phyloP scores from a whole-genome alignment of 2,797 vertebrate genomes.

The Lycodopsis pacificus region DNA sequence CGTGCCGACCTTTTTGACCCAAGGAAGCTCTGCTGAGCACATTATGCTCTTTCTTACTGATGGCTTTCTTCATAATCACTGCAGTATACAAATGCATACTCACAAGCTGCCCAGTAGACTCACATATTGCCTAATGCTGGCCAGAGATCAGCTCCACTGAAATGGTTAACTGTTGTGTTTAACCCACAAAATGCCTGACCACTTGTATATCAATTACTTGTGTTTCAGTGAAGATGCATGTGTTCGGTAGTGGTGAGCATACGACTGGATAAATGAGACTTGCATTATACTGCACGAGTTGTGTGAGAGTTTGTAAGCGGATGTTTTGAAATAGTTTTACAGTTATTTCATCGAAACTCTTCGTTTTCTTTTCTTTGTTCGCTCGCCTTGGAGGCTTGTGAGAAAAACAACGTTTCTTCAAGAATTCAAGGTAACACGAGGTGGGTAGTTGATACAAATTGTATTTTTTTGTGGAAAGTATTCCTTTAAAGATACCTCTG shows the following conservation, averaged over 20 bases:
- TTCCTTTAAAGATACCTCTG: not conserved
- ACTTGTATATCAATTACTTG: not conserved
- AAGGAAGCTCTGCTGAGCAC: conserved; percentile 56
- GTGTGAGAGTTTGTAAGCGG: not conserved
- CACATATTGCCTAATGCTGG: conserved; percentile 14
- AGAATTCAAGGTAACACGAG: not conserved
- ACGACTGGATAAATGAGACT: conserved; percentile 2
- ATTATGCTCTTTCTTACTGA: conserved; percentile 67
- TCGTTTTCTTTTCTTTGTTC: not conserved
- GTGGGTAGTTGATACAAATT: not conserved
- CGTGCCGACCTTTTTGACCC: conserved; percentile 69
- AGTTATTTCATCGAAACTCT: not conserved
- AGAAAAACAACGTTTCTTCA: not conserved
- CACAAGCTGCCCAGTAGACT: conserved; percentile 13
- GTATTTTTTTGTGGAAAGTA: not conserved
- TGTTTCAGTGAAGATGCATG: conserved; percentile 6
- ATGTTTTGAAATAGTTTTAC: not conserved
- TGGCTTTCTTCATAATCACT: conserved; percentile 45
- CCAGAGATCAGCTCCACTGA: conserved; percentile 22
- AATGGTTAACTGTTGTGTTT: conserved; percentile 10
- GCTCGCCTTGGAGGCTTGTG: not conserved
- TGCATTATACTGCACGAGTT: not conserved
- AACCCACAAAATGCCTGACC: not conserved
- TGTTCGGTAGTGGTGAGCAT: not conserved
- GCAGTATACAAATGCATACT: conserved; percentile 36